A percentile compares a stretch with the other conserved stretches of the same genome.
Conservation (phyloP, 1,140 invertebrate species). For the Pseudomyrmex concolor region DNA sequence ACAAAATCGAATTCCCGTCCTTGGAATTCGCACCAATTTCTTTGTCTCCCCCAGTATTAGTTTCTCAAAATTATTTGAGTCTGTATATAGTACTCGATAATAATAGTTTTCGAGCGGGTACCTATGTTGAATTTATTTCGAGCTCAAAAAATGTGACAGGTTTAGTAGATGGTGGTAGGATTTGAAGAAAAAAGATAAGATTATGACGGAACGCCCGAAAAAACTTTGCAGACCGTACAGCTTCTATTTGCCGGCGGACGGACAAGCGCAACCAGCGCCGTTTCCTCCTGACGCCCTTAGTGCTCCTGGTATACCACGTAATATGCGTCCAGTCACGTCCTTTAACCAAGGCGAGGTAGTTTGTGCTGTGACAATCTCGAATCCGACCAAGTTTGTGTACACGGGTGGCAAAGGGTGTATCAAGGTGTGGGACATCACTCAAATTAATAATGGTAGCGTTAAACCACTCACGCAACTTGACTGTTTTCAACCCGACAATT, state of each 20-base stretch:
- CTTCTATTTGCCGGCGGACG: slow-evolving; percentile 90
- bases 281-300: slow-evolving; percentile 95
- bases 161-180: too few relatives aligned
- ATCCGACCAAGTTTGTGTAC: slow-evolving; percentile 93
- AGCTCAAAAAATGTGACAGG: too few relatives aligned
- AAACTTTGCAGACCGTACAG: slow-evolving; percentile 88
- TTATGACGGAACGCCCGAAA: too few relatives aligned
- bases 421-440: slow-evolving; percentile 93
- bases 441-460: slow-evolving; percentile 87
- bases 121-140: too few relatives aligned
- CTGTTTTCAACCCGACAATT: slow-evolving; percentile 94
- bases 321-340: slow-evolving; percentile 91
- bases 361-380: slow-evolving; percentile 94
- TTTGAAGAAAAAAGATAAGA: too few relatives aligned
- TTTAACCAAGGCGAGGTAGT: slow-evolving; percentile 94
- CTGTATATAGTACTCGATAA: too few relatives aligned
- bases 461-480: slow-evolving; percentile 93
- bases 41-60: not conserved
- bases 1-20: not conserved
- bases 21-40: not conserved
- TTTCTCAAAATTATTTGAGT: not conserved
- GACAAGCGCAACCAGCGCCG: slow-evolving; percentile 91
- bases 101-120: too few relatives aligned
- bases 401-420: slow-evolving; percentile 97
- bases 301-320: slow-evolving; percentile 95